A percentile compares a stretch with the other conserved stretches of the same genome.
Conservation (phyloP, 1,140 invertebrate species). For the Vanessa tameamea region DNA sequence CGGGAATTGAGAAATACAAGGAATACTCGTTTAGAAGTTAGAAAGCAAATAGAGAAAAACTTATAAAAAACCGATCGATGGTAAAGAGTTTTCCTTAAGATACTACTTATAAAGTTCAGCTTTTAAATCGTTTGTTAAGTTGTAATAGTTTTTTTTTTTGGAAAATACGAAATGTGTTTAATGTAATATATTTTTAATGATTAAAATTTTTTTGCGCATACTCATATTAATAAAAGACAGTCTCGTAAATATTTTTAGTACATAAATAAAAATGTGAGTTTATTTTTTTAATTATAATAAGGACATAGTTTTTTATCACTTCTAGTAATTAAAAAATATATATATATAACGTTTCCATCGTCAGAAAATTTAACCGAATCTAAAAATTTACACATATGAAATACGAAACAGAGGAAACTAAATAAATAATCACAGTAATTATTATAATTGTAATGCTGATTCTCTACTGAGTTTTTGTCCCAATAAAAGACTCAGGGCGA, state of each 20-base stretch:
- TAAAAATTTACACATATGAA: not conserved
- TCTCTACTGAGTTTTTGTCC: constrained; percentile 23
- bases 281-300: too few species aligned
- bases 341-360: too few species aligned
- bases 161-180: not conserved
- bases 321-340: too few species aligned
- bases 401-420: not conserved
- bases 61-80: constrained; percentile 4
- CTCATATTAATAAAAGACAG: too few species aligned
- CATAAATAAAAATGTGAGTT: too few species aligned
- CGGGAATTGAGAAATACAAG: constrained; percentile 33
- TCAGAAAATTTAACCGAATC: too few species aligned
- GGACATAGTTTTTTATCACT: too few species aligned
- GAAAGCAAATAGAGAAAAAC: constrained; percentile 33
- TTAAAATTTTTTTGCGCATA: too few species aligned
- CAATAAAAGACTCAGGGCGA: constrained; percentile 46
- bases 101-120: not conserved
- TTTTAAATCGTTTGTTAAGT: not conserved
- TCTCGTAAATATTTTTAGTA: too few species aligned
- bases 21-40: constrained; percentile 41
- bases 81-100: not conserved
- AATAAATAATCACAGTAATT: not conserved
- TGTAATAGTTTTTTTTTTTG: not conserved
- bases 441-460: not conserved
- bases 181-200: not conserved